Evolutionary conservation across 2,797 vertebrate genomes (phyloP).

Genomic region (Enteromius unitaeniatus): DNA sequence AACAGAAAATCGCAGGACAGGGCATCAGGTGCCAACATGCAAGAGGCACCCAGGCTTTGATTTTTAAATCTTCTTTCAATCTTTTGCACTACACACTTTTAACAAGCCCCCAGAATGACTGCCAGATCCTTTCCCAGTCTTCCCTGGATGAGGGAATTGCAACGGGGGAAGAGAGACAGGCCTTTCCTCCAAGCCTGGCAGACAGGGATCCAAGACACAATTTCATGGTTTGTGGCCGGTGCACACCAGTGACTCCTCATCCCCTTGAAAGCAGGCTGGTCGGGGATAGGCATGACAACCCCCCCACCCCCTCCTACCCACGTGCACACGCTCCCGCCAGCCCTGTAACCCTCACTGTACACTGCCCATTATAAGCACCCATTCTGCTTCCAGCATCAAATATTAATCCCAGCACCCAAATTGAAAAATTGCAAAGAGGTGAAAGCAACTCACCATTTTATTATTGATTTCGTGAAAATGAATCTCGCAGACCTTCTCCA

Average conservation of each 20-base stretch:
- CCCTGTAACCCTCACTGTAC: conserved; percentile 36
- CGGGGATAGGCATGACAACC: conserved; percentile 50
- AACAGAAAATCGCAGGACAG: conserved; percentile 58
- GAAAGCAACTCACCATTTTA: conserved; percentile 90
- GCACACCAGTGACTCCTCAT: conserved; percentile 65
- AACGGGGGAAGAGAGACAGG: conserved; percentile 56
- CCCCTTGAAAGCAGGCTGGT: conserved; percentile 50
- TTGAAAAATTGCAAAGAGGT: conserved; percentile 63
- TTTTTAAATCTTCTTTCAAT: conserved; percentile 63
- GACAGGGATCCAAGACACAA: conserved; percentile 68
- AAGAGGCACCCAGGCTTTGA: conserved; percentile 56
- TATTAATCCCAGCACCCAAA: conserved; percentile 63
- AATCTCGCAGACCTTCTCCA: conserved; percentile 96
- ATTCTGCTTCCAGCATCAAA: conserved; percentile 63
- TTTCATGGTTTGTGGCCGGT: conserved; percentile 72
- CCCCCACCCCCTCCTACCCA: background rate
- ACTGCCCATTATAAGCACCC: conserved; percentile 35
- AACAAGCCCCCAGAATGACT: conserved; percentile 62
- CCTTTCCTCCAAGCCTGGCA: conserved; percentile 61
- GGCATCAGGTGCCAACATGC: conserved; percentile 56
- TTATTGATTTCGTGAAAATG: conserved; percentile 98
- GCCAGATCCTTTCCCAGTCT: conserved; percentile 58
- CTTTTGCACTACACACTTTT: conserved; percentile 57
- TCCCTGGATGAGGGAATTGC: conserved; percentile 53
- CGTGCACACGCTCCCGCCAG: conserved; percentile 5